Conservation (phyloP, 2,888 invertebrate genomes). For the Plagodis dolabraria region DNA sequence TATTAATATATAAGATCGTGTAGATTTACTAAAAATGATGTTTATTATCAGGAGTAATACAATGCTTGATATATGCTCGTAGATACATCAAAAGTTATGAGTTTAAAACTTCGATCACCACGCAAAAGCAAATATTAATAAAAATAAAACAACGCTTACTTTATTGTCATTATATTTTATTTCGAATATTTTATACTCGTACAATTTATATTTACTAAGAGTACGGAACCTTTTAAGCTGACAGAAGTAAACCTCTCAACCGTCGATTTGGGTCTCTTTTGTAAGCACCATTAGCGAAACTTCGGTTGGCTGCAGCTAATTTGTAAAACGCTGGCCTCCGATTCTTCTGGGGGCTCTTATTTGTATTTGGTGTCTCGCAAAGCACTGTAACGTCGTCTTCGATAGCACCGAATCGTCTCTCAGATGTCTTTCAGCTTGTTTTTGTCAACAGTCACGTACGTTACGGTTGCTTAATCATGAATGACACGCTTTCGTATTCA, state of each 20-base stretch:
- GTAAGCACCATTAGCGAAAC: constrained; percentile 22
- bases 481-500: constrained; percentile 81
- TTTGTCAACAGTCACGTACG: constrained; percentile 74
- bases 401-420: constrained; percentile 51
- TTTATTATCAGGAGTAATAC: no score
- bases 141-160: no score
- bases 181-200: no score
- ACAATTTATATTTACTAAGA: no score
- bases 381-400: constrained; percentile 25
- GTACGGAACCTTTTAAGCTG: constrained; percentile 3
- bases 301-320: constrained; percentile 35
- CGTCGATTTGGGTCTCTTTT: constrained; percentile 15
- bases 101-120: no score
- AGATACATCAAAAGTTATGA: no score
- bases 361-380: constrained; percentile 41
- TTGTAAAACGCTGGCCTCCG: constrained; percentile 30
- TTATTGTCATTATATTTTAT: no score
- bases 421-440: constrained; percentile 50
- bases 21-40: no score
- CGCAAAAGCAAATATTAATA: no score
- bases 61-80: no score
- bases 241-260: constrained; percentile 10
- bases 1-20: no score
- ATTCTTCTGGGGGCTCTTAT: constrained; percentile 33
- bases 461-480: constrained; percentile 77